Conservation (phyloP, 2,888 invertebrate genomes). For the Xylocampa areola region DNA sequence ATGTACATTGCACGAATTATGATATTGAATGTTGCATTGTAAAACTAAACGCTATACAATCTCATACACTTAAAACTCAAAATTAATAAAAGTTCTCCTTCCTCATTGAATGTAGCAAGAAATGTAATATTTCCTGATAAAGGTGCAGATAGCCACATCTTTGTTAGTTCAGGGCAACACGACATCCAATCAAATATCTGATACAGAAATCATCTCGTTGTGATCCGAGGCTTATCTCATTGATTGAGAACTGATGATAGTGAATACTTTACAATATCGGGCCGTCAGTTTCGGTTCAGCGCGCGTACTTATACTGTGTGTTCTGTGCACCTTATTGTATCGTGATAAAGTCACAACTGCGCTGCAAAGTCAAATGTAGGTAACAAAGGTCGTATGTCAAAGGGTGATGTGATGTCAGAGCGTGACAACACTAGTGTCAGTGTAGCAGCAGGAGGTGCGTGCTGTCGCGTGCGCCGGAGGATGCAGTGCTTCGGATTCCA, state of each 20-base stretch:
- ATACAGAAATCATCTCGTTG: conserved; percentile 71
- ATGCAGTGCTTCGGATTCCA: conserved; percentile 88
- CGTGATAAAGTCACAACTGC: conserved; percentile 60
- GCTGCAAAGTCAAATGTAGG: conserved; percentile 58
- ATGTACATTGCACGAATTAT: no score
- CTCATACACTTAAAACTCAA: no score
- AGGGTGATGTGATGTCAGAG: conserved; percentile 81
- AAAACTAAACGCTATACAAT: no score
- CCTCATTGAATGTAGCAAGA: conserved; percentile 4
- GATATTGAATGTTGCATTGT: no score
- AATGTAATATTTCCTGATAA: conserved; percentile 37
- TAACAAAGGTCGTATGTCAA: conserved; percentile 75
- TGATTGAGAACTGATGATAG: conserved; percentile 71
- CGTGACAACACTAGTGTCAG: conserved; percentile 81
- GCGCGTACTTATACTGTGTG: conserved; percentile 65
- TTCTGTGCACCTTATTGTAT: conserved; percentile 62
- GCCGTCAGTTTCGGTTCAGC: conserved; percentile 72
- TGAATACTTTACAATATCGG: conserved; percentile 69
- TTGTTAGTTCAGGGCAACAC: conserved; percentile 6
- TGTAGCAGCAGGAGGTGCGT: conserved; percentile 75
- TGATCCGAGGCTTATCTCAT: conserved; percentile 76
- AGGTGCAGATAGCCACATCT: conserved; percentile 14
- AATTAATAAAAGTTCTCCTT: conserved; percentile 5
- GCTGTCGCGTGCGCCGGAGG: conserved; percentile 85
- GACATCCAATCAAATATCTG: conserved; percentile 49